Evolutionary conservation across 2,888 invertebrate genomes (phyloP).

Genomic region (Pristionchus maxplancki): DNA sequence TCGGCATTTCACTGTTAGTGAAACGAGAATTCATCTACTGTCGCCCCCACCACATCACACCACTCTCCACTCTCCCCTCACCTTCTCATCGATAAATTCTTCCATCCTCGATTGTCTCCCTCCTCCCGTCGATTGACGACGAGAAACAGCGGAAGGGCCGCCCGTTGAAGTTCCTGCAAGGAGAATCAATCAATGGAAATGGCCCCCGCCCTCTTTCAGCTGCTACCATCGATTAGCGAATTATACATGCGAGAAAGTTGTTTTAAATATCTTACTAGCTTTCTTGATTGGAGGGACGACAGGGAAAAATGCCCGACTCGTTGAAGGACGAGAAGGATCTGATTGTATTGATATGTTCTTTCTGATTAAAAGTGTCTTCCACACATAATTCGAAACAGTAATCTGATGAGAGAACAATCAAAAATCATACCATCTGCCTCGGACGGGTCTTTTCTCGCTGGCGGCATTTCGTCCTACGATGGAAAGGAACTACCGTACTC

Average conservation of each 20-base stretch:
- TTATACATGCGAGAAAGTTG: not conserved
- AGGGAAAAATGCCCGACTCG: conserved; percentile 2
- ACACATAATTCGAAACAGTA: too few relatives aligned
- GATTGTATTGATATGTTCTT: not conserved
- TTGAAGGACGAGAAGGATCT: conserved; percentile 24
- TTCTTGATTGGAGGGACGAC: not conserved
- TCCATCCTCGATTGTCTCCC: conserved; percentile 48
- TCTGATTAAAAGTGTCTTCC: too few relatives aligned
- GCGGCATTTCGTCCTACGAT: conserved; percentile 33
- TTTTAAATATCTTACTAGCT: conserved; percentile 14
- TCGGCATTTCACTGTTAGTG: not conserved
- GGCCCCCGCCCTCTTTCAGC: too few relatives aligned
- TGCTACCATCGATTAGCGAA: not conserved
- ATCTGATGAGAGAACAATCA: too few relatives aligned
- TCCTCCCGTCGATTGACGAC: conserved; percentile 35
- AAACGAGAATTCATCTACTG: not conserved
- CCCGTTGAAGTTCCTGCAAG: not conserved
- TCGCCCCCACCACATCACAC: not conserved
- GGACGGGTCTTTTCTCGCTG: conserved; percentile 16
- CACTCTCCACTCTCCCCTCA: not conserved
- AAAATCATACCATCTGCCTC: conserved; percentile 1
- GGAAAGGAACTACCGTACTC: conserved; percentile 23
- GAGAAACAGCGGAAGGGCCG: not conserved
- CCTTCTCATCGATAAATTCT: conserved; percentile 49
- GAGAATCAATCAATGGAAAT: not conserved